A percentile compares a stretch with the other conserved stretches of the same genome.
These are phyloP conservation scores for Chloroceryle inda DNA, from an alignment of 2,797 vertebrate genomes.

Conservation along the genomic window DNA sequence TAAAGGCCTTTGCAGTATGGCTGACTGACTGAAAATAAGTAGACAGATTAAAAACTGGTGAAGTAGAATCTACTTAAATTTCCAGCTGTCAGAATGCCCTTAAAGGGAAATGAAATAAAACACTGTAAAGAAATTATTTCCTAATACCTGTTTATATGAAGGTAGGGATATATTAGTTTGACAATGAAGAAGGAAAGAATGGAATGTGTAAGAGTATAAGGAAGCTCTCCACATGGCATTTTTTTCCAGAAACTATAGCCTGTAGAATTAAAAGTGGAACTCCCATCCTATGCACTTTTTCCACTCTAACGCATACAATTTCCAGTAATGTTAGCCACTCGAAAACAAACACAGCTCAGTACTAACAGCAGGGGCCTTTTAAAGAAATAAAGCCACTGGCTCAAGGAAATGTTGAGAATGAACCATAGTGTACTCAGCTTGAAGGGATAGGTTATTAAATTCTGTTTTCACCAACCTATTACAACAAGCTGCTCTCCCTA, in stretches of 20 bases:
- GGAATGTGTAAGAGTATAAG: neutral
- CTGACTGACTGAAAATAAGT: neutral
- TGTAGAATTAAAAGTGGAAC: neutral
- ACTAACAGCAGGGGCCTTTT: neutral
- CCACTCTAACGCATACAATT: neutral
- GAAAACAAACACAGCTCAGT: neutral
- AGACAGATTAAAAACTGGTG: neutral
- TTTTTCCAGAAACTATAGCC: neutral
- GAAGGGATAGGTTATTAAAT: neutral
- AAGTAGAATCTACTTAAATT: neutral
- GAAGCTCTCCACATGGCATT: neutral
- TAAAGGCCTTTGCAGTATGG: neutral
- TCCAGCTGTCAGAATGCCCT: neutral
- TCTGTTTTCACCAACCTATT: neutral
- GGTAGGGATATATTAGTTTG: neutral
- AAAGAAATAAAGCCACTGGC: neutral
- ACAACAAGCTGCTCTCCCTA: neutral
- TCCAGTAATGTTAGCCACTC: neutral
- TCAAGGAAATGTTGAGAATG: neutral
- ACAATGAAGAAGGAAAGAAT: neutral
- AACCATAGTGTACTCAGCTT: neutral
- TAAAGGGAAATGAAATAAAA: constrained; percentile 6
- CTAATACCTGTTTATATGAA: neutral
- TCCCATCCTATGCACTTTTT: neutral
- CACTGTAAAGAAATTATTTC: neutral